Conservation (phyloP, 2,888 invertebrate genomes). For the Pimpla rufipes region DNA sequence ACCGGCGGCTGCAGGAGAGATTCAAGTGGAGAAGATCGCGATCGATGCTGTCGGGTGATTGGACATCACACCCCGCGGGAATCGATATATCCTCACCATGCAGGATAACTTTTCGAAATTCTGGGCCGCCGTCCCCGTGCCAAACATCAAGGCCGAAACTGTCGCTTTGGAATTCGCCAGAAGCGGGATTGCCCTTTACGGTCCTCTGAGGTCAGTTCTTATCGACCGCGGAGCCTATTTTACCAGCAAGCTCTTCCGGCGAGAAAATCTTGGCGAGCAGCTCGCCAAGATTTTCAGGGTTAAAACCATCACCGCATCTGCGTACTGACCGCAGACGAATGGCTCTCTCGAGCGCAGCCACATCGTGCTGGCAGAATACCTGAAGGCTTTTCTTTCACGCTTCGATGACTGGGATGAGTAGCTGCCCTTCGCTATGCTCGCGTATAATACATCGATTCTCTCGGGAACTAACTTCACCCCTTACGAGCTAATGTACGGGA, state of each 20-base stretch:
- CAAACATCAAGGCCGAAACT: constrained; percentile 44
- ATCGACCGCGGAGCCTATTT: constrained; percentile 30
- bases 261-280: too few species aligned
- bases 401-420: constrained; percentile 28
- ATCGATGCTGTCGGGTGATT: not conserved
- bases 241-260: constrained; percentile 6
- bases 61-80: not conserved
- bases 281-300: not conserved
- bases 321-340: constrained; percentile 18
- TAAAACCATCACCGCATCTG: not conserved
- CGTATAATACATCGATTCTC: constrained; percentile 32
- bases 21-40: not conserved
- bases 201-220: not conserved
- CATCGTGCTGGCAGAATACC: constrained; percentile 3
- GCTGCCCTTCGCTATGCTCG: constrained; percentile 32
- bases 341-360: constrained; percentile 29
- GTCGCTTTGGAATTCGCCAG: constrained; percentile 28
- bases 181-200: constrained; percentile 71
- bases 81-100: constrained; percentile 33
- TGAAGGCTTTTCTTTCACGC: constrained; percentile 12
- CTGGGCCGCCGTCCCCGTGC: constrained; percentile 25
- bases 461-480: constrained; percentile 31
- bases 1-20: not conserved
- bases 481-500: too few species aligned
- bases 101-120: constrained; percentile 44